Evolutionary conservation across 2,888 invertebrate species (phyloP), one percentile per base, ranked within the genome.

Genomic region (Tenthredo scrophulariae): DNA sequence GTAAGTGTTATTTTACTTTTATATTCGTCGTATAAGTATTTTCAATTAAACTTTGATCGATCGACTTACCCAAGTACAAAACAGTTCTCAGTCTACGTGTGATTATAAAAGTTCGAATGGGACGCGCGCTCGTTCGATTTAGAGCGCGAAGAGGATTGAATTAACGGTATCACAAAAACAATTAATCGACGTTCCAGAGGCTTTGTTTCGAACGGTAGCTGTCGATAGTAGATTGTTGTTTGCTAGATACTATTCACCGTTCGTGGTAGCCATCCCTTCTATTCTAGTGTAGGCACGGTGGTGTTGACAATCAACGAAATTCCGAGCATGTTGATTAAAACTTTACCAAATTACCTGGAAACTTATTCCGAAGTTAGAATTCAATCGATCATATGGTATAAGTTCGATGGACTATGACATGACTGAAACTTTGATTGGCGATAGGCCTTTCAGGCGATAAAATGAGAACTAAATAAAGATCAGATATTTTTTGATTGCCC

Each of bases 121-220:
- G 1, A 40, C 43, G 40, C 79, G 26, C 43, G 40, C 79, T 26
- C 54, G 37, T 62, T 40, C 26, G 40, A 62, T 26, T 40, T 62
- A 15, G 62, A 80, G n/a, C 62, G 40, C 62, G 26, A 40, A 18
- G n/a, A 33, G 80, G 22, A 62, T 37, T 22, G 58, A 62, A 80
- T 58, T 58, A 80, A 80, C 80, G 80, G 80, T 22, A 50, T 80
- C 37, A 80, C 18, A 80, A 18, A 26, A 77, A 33, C 29, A 77
- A 77, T 77, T 77, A 77, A 77, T 29, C 50, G 18, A 50, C 54
- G 77, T 77, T 29, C 29, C 50, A 40, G n/a, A 40, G 43, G 77
- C 77, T 46, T 77, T 18, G 33, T 7, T 33, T n/a, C 29, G 26
- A 80, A 80, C 79, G 62, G 40, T 33, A 62, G 80, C 6, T 54